phyloP scores from a whole-genome alignment of 2,797 vertebrate species.

The Danio kyathit region DNA sequence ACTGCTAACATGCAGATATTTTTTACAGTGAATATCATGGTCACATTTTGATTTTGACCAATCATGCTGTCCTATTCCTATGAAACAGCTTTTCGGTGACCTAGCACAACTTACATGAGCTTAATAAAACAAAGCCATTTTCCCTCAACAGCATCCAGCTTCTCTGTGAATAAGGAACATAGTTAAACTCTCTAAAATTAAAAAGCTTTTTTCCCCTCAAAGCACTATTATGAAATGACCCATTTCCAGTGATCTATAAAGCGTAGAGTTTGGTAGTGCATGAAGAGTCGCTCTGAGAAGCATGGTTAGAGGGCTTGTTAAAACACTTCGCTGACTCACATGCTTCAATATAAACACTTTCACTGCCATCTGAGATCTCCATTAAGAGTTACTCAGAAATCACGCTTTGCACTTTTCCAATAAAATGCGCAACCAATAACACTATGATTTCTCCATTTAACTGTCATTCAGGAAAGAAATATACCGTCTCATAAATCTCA shows the following conservation, averaged over 20 bases:
- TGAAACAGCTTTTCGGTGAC: neutral
- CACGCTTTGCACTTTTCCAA: constrained; percentile 37
- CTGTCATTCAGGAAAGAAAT: constrained; percentile 49
- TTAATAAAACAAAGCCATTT: neutral
- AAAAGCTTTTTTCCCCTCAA: neutral
- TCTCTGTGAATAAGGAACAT: neutral
- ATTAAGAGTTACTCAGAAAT: constrained; percentile 52
- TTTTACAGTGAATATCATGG: too few relatives aligned
- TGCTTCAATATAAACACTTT: constrained; percentile 29
- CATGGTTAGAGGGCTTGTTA: constrained; percentile 13
- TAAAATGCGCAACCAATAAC: constrained; percentile 50
- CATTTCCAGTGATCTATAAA: constrained; percentile 21
- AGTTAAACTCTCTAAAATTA: neutral
- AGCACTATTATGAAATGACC: constrained; percentile 13
- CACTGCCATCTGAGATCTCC: constrained; percentile 38
- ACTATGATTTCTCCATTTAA: constrained; percentile 31
- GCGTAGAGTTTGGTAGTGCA: constrained; percentile 18
- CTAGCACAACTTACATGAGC: neutral
- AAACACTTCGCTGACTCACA: constrained; percentile 21
- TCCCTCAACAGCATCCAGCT: neutral
- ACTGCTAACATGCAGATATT: too few relatives aligned
- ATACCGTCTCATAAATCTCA: constrained; percentile 46
- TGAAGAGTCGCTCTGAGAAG: constrained; percentile 7
- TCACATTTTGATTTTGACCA: too few relatives aligned
- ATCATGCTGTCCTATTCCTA: neutral